Evolutionary conservation across 2,797 vertebrate species (phyloP).

Genomic region (Lithobates pipiens): DNA sequence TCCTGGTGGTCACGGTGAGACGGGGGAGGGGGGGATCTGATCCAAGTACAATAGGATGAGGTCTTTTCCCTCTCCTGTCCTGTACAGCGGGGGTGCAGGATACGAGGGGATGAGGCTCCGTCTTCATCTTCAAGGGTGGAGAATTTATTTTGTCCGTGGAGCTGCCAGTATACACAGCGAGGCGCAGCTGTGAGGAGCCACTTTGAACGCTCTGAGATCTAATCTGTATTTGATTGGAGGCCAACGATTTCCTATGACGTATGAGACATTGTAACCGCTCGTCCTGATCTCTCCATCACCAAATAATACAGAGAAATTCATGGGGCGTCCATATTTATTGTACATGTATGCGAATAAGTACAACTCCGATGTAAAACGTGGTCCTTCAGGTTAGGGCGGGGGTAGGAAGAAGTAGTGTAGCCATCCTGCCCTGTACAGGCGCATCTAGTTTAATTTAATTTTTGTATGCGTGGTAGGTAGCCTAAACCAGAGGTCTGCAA

Average conservation of each 20-base stretch:
- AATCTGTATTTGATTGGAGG: conserved; percentile 33
- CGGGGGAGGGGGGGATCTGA: conserved; percentile 9
- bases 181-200: conserved; percentile 35
- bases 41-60: conserved; percentile 52
- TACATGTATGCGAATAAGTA: too few relatives aligned
- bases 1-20: conserved; percentile 8
- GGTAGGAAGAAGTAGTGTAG: too few relatives aligned
- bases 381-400: too few relatives aligned
- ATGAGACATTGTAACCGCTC: not conserved
- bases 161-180: conserved; percentile 57
- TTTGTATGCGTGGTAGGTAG: too few relatives aligned
- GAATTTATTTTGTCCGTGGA: conserved; percentile 33
- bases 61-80: conserved; percentile 25
- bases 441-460: too few relatives aligned
- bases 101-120: conserved; percentile 10
- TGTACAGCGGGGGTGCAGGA: conserved; percentile 41
- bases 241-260: conserved; percentile 28
- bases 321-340: too few relatives aligned
- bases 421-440: too few relatives aligned
- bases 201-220: conserved; percentile 40
- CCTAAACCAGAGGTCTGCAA: too few relatives aligned
- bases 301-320: too few relatives aligned
- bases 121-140: conserved; percentile 51
- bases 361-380: too few relatives aligned
- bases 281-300: not conserved